Evolutionary conservation across 2,888 invertebrate genomes (phyloP).

Genomic region (Caradrina kadenii): DNA sequence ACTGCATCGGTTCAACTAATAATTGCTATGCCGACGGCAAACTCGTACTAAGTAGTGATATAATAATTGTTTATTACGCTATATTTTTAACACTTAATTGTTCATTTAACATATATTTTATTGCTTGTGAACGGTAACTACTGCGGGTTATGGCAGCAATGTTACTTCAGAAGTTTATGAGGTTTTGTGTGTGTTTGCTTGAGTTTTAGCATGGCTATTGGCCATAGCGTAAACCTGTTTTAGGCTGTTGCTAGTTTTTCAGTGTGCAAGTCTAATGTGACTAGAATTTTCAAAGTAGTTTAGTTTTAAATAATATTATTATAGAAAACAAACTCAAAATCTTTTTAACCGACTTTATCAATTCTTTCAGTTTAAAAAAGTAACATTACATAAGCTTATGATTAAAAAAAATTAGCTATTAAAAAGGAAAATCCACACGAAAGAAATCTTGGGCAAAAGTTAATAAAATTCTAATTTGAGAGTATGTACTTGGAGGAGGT

Average conservation of each 20-base stretch:
- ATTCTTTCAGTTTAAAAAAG: no score
- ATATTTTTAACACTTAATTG: slow-evolving; percentile 25
- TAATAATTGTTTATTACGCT: slow-evolving; percentile 26
- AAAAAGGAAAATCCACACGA: no score
- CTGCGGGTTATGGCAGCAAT: slow-evolving; percentile 14
- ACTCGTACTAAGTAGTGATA: slow-evolving; percentile 14
- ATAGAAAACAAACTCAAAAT: no score
- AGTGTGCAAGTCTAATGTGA: no score
- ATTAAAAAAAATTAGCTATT: no score
- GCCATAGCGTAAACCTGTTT: neutral
- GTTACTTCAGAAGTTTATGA: slow-evolving; percentile 1
- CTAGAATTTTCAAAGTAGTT: no score
- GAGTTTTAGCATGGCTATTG: slow-evolving; percentile 1
- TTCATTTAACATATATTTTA: slow-evolving; percentile 25
- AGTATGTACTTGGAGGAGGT: no score
- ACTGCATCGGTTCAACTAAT: slow-evolving; percentile 29
- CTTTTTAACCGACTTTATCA: no score
- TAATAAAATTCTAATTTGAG: no score
- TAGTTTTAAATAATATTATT: no score
- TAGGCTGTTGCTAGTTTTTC: neutral
- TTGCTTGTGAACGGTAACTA: slow-evolving; percentile 26
- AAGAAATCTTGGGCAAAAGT: no score
- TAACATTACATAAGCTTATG: no score
- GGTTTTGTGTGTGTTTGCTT: slow-evolving; percentile 4
- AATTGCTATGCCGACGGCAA: slow-evolving; percentile 46